Evolutionary conservation across 2,797 vertebrate species (phyloP), one percentile per base, ranked within the genome.

Genomic region (Oreochromis grahami): DNA sequence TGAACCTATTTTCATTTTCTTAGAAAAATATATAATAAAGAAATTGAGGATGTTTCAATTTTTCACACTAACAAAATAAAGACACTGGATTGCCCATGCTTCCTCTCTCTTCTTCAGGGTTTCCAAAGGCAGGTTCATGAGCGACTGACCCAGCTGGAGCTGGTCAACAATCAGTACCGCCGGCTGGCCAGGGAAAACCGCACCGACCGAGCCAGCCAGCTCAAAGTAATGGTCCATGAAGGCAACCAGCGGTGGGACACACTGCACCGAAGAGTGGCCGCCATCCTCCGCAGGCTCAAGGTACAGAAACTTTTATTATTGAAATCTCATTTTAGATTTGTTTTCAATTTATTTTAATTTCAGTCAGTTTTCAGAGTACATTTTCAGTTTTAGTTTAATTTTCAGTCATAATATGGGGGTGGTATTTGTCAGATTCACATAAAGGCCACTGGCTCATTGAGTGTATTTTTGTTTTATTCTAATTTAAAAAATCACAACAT

Each of bases 151-250:
- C 98, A 99, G 89, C 86, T 99, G 87, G 98, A 99, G 84, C 95
- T 98, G 52, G 96, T 99, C 88, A 99, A 99, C 87, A 98, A 97
- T 88, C 98, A 98, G 93, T 99, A 99, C 93, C 94, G 97, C 55
- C 96, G 98, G 5, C 96, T 99, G 52, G 98, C 98, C 8, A 93
- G 97, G 0, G 98, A 99, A 95, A 98, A 98, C 95, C 98, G 98
- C 88, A 97, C 97, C 0, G 98, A 99, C 92, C 92, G 97, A 0
- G 97, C 98, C 93, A 98, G 97, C 93, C 97, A 95, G 76, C 96
- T 99, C 77, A 97, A 97, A 85, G 96, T 95, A 88, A 98, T 97
- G 97, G 97, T 98, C 5, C 97, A 97, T 0, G 96, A 98, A 80
- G 97, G 97, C 21, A 99, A 99, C 96, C 96, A 95, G 88, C 97